Conservation (phyloP, 2,888 invertebrate genomes). For the Eupithecia inturbata region DNA sequence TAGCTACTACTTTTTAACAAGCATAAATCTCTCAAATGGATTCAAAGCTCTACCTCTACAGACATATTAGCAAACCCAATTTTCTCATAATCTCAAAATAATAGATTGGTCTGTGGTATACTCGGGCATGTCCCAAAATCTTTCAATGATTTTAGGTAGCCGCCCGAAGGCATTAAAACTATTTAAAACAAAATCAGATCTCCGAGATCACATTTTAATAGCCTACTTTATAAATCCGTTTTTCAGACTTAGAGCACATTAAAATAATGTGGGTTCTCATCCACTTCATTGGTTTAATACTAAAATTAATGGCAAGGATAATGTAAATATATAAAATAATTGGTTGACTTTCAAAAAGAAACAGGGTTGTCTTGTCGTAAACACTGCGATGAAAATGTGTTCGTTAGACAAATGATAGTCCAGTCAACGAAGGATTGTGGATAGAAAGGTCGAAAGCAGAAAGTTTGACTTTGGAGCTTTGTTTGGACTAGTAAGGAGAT, state of each 20-base stretch:
- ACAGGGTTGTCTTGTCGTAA: neutral
- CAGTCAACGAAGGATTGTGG: too few species aligned
- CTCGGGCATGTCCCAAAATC: neutral
- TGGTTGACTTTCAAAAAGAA: constrained; percentile 2
- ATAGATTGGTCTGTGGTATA: neutral
- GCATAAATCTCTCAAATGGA: neutral
- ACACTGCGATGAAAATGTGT: neutral
- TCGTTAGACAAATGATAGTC: neutral
- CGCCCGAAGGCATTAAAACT: constrained; percentile 12
- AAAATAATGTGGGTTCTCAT: constrained; percentile 10
- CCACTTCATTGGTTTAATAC: constrained; percentile 13
- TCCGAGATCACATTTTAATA: constrained; percentile 25
- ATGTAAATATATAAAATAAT: constrained; percentile 2
- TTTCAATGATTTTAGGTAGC: neutral
- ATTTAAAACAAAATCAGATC: constrained; percentile 24
- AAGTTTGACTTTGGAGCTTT: too few species aligned
- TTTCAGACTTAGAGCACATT: constrained; percentile 10
- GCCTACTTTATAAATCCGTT: constrained; percentile 17
- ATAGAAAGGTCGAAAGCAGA: too few species aligned
- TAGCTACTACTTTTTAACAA: neutral
- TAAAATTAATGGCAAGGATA: constrained; percentile 6
- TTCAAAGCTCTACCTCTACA: neutral
- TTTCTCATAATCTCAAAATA: too few species aligned
- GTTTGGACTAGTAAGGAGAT: too few species aligned
- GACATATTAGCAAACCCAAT: neutral